These are phyloP conservation scores for Oopsacas minuta DNA, from an alignment of 37 sponge, comb jelly and placozoan species.

Conservation along the genomic window DNA sequence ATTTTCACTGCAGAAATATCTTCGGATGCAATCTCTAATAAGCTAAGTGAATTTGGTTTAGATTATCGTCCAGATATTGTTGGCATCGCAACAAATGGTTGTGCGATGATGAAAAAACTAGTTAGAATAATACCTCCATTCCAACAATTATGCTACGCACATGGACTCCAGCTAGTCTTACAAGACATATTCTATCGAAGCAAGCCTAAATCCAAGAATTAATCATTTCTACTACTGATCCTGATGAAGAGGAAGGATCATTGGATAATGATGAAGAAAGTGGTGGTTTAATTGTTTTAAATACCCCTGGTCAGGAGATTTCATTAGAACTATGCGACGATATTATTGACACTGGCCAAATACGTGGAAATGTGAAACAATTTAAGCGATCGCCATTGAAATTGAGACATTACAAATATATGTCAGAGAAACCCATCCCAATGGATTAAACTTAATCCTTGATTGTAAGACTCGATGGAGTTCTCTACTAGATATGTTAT, in stretches of 20 bases:
- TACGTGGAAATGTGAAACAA: neutral
- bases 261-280: neutral
- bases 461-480: too few species aligned
- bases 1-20: neutral
- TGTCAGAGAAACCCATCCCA: neutral
- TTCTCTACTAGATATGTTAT: neutral
- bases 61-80: neutral
- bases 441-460: too few species aligned
- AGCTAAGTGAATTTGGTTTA: neutral
- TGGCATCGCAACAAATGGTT: neutral
- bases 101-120: neutral
- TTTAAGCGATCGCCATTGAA: neutral
- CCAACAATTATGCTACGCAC: constrained; percentile 4
- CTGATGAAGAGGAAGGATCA: neutral
- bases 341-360: neutral
- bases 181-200: neutral
- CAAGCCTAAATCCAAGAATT: neutral
- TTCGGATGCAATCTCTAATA: neutral
- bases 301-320: neutral
- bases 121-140: neutral
- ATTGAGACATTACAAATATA: neutral
- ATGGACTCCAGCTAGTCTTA: neutral
- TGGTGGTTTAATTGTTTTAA: neutral
- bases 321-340: neutral
- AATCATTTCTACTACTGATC: neutral